Evolutionary conservation across 2,797 vertebrate genomes (phyloP), one percentile per base, ranked within the genome.

Genomic region (Dermochelys coriacea): DNA sequence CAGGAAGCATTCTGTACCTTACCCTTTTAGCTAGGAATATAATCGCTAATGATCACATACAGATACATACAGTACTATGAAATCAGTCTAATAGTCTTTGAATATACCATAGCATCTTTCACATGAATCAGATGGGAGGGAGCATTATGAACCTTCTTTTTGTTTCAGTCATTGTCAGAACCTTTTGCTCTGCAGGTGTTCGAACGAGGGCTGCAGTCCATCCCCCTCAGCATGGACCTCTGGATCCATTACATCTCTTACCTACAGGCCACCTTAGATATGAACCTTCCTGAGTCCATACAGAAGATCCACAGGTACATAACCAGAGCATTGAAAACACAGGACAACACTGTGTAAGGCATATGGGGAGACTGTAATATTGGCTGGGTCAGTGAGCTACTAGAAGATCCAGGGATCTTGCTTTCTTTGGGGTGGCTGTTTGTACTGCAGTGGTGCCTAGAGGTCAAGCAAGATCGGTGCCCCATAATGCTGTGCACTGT

Each of bases 181-280:
- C 41, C 12, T 74, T 81, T 50, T 86, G 23, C 50, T 50, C 8
- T 57, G 5, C 93, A 99, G 99, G 98, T 99, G 79, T 99, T 98
- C 92, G 95, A 98, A 85, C 97, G 97, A 80, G 99, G 99, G 23
- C 98, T 99, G 34, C 98, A 98, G 89, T 98, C 94, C 9, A 98
- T 99, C 90, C 99, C 99, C 3, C 98, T 99, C 34, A 99, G 99
- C 93, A 98, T 99, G 91, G 98, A 99, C 95, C 95, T 99, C 23
- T 99, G 99, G 99, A 99, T 99, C 90, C 99, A 99, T 93, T 99
- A 99, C 93, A 98, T 99, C 87, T 98, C 98, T 93, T 98, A 98
- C 49, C 96, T 99, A 85, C 98, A 99, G 54, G 98, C 98, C 89
- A 98, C 98, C 1, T 95, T 99, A 50, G 98, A 99, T 89, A 98